Evolutionary conservation across 2,888 invertebrate genomes (phyloP), one percentile per base, ranked within the genome.

Genomic region (Volucella inflata): DNA sequence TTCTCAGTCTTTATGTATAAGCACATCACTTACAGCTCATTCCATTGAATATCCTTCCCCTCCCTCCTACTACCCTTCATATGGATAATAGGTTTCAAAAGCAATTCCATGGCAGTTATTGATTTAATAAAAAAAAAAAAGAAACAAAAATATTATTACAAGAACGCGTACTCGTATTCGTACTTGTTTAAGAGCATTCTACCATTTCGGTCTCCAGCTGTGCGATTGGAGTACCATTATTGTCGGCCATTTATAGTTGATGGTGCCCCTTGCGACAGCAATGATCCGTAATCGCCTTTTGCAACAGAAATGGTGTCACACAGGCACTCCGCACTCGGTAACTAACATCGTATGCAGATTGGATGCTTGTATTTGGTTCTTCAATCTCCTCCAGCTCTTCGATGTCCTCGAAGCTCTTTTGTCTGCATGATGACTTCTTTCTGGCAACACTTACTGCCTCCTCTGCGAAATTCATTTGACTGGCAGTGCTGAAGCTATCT

Each of bases 351-450:
- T 71, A 81, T 76, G 67, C 72, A 57, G 81, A 77, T 79, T 84
- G 79, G 40, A 30, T 62, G 51, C 55, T 70, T 6, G 60, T 59
- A 40, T 44, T 80, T 9, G 55, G 62, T 44, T 85, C 85, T 50
- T 85, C 85, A 48, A 72, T 62, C 17, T 85, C 85, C 51, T 85
- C 85, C 55, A 81, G 30, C 40, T 85, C 85, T 40, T 81, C 85
- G 77, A 85, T 85, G 40, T 85, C 85, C 46, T 81, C 76, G 59
- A 85, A 85, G 17, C 85, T 85, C 46, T 68, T 72, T 17, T 85
- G 81, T 57, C 68, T 67, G 17, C 57, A 50, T n/a, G 76, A 60
- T 21, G 53, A 8, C 30, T 72, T 85, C 72, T 81, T 85, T 46
- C 77, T 81, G 38, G 36, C 11, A 36, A 17, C 60, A 17, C 21